Percentiles rank a stretch among this genome's conserved stretches.
These are phyloP conservation scores for Hydra vulgaris DNA, from an alignment of 30 jellyfish, hydroid and myxozoan species.

Conservation along the genomic window DNA sequence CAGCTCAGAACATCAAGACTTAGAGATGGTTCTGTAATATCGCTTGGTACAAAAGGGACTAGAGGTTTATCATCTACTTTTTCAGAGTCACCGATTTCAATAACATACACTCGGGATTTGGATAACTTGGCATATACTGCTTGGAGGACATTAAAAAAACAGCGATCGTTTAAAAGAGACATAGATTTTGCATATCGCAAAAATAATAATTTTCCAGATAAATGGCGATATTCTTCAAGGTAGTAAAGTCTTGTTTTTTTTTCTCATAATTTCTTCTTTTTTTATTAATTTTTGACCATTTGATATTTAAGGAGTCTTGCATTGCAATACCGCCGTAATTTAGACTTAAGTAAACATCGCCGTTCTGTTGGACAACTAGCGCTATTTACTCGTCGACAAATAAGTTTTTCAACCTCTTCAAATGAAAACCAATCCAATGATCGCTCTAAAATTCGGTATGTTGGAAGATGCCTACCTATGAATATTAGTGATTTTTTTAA, in stretches of 20 bases:
- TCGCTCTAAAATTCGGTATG: conserved; percentile 31
- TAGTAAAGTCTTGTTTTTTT: background rate
- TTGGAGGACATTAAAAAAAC: conserved; percentile 83
- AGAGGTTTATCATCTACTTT: conserved; percentile 45
- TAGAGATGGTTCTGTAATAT: conserved; percentile 61
- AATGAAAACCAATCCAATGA: background rate
- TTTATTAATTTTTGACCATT: background rate
- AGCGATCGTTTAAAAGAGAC: conserved; percentile 73
- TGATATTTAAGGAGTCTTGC: background rate
- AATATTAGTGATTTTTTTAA: conserved; percentile 61
- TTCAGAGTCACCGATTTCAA: conserved; percentile 60
- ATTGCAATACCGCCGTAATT: conserved; percentile 9
- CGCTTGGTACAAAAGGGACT: conserved; percentile 52
- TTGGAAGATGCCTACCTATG: conserved; percentile 80
- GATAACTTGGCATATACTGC: conserved; percentile 83
- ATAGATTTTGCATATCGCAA: conserved; percentile 26
- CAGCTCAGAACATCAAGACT: conserved; percentile 37
- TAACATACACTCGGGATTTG: conserved; percentile 34
- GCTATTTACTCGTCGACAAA: conserved; percentile 14
- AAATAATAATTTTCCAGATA: conserved; percentile 1
- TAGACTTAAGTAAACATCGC: background rate
- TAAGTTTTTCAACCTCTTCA: background rate
- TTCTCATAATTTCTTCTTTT: background rate
- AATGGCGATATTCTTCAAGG: background rate
- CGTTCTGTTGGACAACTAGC: background rate